Evolutionary conservation across 2,797 vertebrate genomes (phyloP), one percentile per base, ranked within the genome.

Genomic region (Mus minutoides): DNA sequence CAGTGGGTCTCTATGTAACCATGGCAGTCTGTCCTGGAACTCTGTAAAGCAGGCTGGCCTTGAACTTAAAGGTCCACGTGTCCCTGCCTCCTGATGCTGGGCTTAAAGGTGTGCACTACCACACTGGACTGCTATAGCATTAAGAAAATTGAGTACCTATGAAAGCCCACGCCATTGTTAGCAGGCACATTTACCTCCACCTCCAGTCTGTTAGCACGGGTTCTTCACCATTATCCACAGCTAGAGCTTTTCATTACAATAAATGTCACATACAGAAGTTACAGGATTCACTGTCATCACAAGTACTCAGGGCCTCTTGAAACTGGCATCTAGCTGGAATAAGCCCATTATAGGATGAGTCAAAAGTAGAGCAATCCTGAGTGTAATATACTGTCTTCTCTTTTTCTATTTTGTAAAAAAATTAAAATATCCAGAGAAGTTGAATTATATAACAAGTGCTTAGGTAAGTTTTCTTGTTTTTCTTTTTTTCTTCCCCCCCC

Each of bases 391-490:
- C 10, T n/a, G 62, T 62, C 29, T 84, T 75, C 37, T 43, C 26
- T 34, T 3, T 46, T 85, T 34, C 54, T 86, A 83, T 49, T 90
- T 87, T 84, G 12, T 83, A 67, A 92, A 94, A 75, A 31, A 26
- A 83, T 91, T 87, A 43, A 94, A 75, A 75, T 31, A 88, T 2
- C 77, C 5, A 89, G 19, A 37, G 78, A 95, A 93, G 34, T 0
- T 92, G 11, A 88, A 54, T 92, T 71, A 62, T 12, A 78, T 1
- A 92, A 37, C 16, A 52, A 96, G 96, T 37, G 73, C 37, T 46
- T 89, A 90, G 24, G 43, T 75, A 92, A 91, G 3, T 31, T 60
- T 60, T 60, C 37, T 94, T 21, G 9, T 52, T 12, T 52, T 52
- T 52, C 49, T 52, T 52, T 52, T 9, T 52, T 52, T 52, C 12